phyloP scores from a whole-genome alignment of 2,888 invertebrate genomes.

The Onthophagus sagittarius region DNA sequence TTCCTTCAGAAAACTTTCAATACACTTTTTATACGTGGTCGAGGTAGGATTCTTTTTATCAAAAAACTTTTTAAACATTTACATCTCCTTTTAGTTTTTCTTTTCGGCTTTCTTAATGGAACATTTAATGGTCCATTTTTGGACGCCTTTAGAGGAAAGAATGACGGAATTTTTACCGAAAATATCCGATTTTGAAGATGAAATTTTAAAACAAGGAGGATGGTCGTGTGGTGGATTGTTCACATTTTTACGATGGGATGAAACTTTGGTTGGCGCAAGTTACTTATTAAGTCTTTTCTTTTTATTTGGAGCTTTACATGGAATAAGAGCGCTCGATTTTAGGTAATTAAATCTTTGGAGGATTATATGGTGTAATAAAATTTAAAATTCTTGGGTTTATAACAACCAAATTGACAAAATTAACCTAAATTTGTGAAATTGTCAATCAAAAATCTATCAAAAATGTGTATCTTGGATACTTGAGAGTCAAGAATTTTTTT shows the following conservation, averaged over 20 bases:
- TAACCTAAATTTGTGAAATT: too few relatives aligned
- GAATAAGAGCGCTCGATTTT: conserved; percentile 33
- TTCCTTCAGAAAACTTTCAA: conserved; percentile 36
- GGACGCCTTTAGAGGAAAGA: conserved; percentile 43
- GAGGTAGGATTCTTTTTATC: conserved; percentile 33
- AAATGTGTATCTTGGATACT: too few relatives aligned
- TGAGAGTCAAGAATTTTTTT: too few relatives aligned
- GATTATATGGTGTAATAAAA: too few relatives aligned
- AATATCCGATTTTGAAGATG: conserved; percentile 34
- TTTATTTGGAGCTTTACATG: conserved; percentile 30
- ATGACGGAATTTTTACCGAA: conserved; percentile 31
- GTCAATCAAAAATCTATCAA: too few relatives aligned
- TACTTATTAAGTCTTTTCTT: conserved; percentile 38
- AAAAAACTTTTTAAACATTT: not conserved
- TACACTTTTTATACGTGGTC: conserved; percentile 31
- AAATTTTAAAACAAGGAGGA: conserved; percentile 28
- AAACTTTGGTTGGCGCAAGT: conserved; percentile 34
- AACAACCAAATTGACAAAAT: too few relatives aligned
- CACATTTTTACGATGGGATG: conserved; percentile 33
- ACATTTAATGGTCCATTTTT: conserved; percentile 41
- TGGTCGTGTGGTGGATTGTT: conserved; percentile 30
- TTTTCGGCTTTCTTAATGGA: conserved; percentile 40
- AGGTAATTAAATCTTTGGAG: conserved; percentile 12
- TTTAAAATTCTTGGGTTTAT: too few relatives aligned
- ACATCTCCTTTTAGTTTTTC: conserved; percentile 36